phyloP scores from a whole-genome alignment of 2,113 vertebrate genomes.

The Mesembrinibis cayennensis region DNA sequence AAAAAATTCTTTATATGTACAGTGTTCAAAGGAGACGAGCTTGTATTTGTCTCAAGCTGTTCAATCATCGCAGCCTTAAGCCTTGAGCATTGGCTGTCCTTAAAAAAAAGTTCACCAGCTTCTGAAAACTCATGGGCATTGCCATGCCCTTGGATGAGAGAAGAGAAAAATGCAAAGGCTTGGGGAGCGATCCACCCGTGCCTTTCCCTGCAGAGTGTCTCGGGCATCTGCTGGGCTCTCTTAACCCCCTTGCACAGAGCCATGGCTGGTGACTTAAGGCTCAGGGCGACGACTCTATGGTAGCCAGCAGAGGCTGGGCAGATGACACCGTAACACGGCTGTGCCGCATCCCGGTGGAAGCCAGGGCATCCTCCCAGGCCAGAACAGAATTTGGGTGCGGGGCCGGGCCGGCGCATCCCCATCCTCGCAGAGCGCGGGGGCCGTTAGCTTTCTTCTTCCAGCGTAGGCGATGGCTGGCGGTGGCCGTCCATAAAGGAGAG shows the following conservation, averaged over 20 bases:
- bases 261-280: background rate
- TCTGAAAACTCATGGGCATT: background rate
- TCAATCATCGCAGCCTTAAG: background rate
- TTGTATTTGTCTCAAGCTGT: background rate
- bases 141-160: background rate
- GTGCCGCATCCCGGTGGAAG: background rate
- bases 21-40: background rate
- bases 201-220: background rate
- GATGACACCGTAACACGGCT: background rate
- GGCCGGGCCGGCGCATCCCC: background rate
- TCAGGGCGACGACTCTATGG: background rate
- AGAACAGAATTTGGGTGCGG: fast-evolving
- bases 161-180: background rate
- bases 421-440: background rate
- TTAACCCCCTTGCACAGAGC: background rate
- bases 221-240: background rate
- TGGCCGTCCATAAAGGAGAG: background rate
- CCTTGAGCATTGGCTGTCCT: background rate
- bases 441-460: background rate
- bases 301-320: background rate
- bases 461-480: background rate
- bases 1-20: background rate
- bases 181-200: background rate
- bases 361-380: background rate
- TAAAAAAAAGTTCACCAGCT: background rate